Evolutionary conservation across 1,140 invertebrate species (phyloP).

Genomic region (Drosophila parabipectinata): DNA sequence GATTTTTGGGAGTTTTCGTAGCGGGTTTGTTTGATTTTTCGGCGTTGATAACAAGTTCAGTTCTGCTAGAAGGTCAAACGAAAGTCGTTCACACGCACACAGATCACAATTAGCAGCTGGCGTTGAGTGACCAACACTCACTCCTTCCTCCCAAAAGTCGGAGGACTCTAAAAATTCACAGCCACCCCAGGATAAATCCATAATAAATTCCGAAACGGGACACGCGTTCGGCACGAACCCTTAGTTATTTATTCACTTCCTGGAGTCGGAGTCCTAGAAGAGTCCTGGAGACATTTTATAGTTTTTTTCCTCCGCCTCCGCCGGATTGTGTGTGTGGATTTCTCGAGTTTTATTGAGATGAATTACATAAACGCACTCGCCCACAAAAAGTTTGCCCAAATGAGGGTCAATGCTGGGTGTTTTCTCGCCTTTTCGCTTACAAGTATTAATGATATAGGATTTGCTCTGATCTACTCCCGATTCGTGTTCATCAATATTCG

Average conservation of each 20-base stretch:
- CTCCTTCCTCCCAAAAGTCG: slow-evolving; percentile 1
- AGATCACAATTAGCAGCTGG: slow-evolving; percentile 76
- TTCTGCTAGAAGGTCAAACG: slow-evolving; percentile 58
- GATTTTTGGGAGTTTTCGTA: slow-evolving; percentile 52
- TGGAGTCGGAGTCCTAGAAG: background rate
- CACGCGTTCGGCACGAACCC: slow-evolving; percentile 61
- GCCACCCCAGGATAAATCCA: slow-evolving; percentile 44
- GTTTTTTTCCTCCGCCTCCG: slow-evolving; percentile 34
- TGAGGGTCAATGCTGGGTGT: slow-evolving; percentile 55
- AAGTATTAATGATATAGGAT: slow-evolving; percentile 74
- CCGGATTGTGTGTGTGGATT: slow-evolving; percentile 43
- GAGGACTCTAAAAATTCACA: slow-evolving; percentile 8
- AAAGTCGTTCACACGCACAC: slow-evolving; percentile 74
- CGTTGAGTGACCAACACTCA: slow-evolving; percentile 43
- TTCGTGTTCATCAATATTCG: slow-evolving; percentile 56
- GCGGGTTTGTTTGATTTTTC: slow-evolving; percentile 50
- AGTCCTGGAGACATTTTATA: slow-evolving; percentile 58
- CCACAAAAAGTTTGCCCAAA: slow-evolving; percentile 28
- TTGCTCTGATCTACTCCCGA: slow-evolving; percentile 60
- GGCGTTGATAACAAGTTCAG: slow-evolving; percentile 74
- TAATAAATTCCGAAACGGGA: slow-evolving; percentile 57
- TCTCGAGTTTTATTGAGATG: slow-evolving; percentile 75
- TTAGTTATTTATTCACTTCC: slow-evolving; percentile 61
- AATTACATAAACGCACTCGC: slow-evolving; percentile 54
- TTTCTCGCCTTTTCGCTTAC: slow-evolving; percentile 21